phyloP scores from a whole-genome alignment of 2,888 invertebrate genomes.

The Formica aserva region DNA sequence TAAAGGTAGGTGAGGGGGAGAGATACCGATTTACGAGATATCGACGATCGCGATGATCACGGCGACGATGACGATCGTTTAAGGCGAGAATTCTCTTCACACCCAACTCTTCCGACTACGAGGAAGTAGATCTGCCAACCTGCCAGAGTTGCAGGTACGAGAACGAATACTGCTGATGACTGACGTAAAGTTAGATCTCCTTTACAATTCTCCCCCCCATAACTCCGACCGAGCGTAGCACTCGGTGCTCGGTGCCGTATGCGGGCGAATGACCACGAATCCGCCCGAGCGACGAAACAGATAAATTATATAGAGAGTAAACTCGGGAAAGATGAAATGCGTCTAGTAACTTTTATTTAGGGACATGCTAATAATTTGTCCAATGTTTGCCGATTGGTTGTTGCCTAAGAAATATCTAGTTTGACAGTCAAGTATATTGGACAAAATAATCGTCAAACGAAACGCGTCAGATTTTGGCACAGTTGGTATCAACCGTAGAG shows the following conservation, averaged over 20 bases:
- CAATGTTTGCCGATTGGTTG: background rate
- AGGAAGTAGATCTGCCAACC: slow-evolving; percentile 70
- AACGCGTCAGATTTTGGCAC: background rate
- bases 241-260: slow-evolving; percentile 28
- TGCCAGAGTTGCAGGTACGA: slow-evolving; percentile 75
- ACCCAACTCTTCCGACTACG: slow-evolving; percentile 61
- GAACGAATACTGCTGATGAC: slow-evolving; percentile 82
- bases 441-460: background rate
- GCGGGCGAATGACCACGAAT: slow-evolving; percentile 40
- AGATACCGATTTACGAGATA: background rate
- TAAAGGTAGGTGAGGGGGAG: background rate
- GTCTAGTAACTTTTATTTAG: background rate
- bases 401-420: background rate
- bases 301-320: background rate
- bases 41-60: background rate
- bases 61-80: slow-evolving; percentile 7
- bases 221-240: slow-evolving; percentile 42
- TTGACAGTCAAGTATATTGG: background rate
- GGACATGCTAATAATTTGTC: background rate
- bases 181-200: slow-evolving; percentile 82
- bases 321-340: background rate
- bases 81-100: slow-evolving; percentile 48
- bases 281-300: slow-evolving; percentile 19
- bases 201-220: slow-evolving; percentile 66
- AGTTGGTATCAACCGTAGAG: too few species aligned